A percentile compares a stretch with the other conserved stretches of the same genome.
Conservation (phyloP, 2,113 vertebrate species). For the Mesocricetus auratus region DNA sequence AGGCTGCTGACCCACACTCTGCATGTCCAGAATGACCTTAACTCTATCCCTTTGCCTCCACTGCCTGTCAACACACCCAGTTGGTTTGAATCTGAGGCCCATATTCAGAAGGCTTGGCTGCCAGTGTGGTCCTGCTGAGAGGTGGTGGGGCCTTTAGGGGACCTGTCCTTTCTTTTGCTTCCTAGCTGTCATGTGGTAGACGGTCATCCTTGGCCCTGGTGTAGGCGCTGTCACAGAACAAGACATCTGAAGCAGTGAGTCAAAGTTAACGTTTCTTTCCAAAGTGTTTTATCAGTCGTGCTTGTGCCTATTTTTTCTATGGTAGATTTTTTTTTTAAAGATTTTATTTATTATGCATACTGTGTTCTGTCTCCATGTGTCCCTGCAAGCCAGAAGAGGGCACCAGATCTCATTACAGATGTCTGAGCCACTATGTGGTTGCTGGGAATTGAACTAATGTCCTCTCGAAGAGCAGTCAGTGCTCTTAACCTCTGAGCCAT, state of each 20-base stretch:
- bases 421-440: too few relatives aligned
- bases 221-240: background rate
- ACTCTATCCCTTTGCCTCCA: background rate
- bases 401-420: too few relatives aligned
- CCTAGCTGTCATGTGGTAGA: too few relatives aligned
- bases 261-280: background rate
- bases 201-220: background rate
- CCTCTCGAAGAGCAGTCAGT: too few relatives aligned
- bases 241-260: background rate
- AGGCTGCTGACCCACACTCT: background rate
- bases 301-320: background rate
- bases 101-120: background rate
- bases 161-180: background rate
- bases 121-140: background rate
- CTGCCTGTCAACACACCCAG: background rate
- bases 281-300: too few relatives aligned
- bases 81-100: background rate
- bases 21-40: background rate
- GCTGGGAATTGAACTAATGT: too few relatives aligned
- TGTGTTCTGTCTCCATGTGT: too few relatives aligned
- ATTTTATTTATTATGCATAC: too few relatives aligned
- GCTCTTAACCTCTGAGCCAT: too few relatives aligned
- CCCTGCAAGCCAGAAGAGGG: too few relatives aligned
- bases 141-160: background rate
- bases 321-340: too few relatives aligned